These are phyloP conservation scores for Drosophila fulvimacula DNA, from an alignment of 2,888 invertebrate genomes.

Conservation along the genomic window DNA sequence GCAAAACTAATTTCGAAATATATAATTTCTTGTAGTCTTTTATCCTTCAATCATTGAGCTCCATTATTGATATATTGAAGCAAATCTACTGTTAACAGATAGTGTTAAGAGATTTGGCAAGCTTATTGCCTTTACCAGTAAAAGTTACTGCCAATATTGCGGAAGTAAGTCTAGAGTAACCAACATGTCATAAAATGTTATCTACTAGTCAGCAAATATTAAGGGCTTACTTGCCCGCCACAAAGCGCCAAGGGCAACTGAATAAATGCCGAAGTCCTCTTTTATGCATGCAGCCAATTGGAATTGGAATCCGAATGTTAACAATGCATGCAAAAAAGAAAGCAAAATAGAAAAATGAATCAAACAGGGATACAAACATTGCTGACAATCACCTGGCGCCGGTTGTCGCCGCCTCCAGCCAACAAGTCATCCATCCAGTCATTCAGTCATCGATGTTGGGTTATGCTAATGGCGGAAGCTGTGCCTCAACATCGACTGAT, in stretches of 20 bases:
- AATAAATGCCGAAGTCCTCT: constrained; percentile 11
- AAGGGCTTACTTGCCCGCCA: constrained; percentile 21
- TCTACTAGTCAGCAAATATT: constrained; percentile 19
- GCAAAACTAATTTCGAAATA: background rate
- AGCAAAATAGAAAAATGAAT: constrained; percentile 22
- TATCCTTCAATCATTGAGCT: background rate
- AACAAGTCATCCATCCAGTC: constrained; percentile 15
- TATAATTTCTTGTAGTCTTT: background rate
- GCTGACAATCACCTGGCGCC: constrained; percentile 70
- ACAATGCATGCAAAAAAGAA: constrained; percentile 48
- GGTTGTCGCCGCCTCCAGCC: constrained; percentile 37
- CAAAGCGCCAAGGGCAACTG: constrained; percentile 21
- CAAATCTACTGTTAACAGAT: background rate
- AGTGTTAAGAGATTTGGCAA: background rate
- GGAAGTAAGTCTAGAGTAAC: background rate
- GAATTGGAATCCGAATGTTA: constrained; percentile 43
- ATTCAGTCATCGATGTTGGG: constrained; percentile 36
- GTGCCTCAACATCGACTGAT: constrained; percentile 60
- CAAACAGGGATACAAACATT: constrained; percentile 51
- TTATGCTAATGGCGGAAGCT: constrained; percentile 73
- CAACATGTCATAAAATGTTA: background rate
- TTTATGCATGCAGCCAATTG: constrained; percentile 50
- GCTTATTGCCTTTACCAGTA: no score
- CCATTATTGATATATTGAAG: background rate
- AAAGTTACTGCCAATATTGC: background rate